Base-by-base conservation (phyloP, 2,113 vertebrate species). In the Noturus placidus region DNA sequence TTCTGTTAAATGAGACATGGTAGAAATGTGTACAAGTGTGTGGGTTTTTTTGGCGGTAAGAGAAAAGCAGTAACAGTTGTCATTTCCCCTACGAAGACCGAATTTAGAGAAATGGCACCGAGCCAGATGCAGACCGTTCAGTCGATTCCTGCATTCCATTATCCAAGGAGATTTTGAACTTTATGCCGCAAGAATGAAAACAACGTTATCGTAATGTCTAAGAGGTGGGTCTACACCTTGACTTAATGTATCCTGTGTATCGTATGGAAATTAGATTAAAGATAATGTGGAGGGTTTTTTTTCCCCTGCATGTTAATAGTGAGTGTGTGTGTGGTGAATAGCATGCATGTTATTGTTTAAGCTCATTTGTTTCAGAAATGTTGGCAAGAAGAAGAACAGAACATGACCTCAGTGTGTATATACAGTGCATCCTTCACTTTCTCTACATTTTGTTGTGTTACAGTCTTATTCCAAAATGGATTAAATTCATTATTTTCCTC, bases 181-280 rank as follows among this genome's bases (percentile, higher is more conserved):
- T 69, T 33, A 46, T 84, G 82, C 52, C 42, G 74, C 30, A 67
- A 57, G 74, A 85, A 87, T 69, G 69, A 42, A 89, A 89, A 77
- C 38, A 54, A 6, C 15, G 50, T 3, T 46, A 46, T 74, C 14
- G 46, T 65, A 86, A 87, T 83, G 67, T 77, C 35, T 35, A 20
- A 50, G 74, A 52, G 20, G 63, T 27, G 42, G 63, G n/a, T 25
- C 82, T 50, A 38, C 82, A 74, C 82, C 79, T 84, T 86, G 83
- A 74, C 74, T 86, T 81, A 42, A 88, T 90, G 82, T 57, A 84
- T 35, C 30, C 6, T 25, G 35, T 82, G 74, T 33, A 77, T 87
- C 50, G 14, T 78, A 78, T 79, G 83, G 57, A 78, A 83, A 63
- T 87, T 81, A 42, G 61, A 85, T 89, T 87, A 78, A 52, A 82